Base-by-base conservation (phyloP, 2,797 vertebrate genomes). In the Crax fasciolata region DNA sequence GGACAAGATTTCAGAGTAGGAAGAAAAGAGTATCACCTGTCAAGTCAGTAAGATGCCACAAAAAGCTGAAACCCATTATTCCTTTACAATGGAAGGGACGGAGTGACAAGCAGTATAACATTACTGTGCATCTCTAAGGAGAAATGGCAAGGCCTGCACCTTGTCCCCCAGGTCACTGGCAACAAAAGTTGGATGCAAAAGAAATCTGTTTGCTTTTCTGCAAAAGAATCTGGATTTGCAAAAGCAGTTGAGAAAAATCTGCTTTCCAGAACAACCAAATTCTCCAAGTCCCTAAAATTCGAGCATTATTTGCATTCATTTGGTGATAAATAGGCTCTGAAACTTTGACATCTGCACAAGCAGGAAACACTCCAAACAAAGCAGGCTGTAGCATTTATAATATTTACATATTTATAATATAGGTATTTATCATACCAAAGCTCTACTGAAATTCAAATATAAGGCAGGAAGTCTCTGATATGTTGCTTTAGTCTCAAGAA, bases 261-360 rank as follows among this genome's bases (percentile, higher is more conserved):
- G 11, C 52, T 84, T 92, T 93, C 59, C 89, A 82, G 52, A 52
- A 55, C 65, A 65, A 74, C 71, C 63, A 94, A 75, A 51, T 46
- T 61, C 62, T 88, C 38, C 8, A 75, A 75, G 48, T 62, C 48
- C 70, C 66, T 70, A 44, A 35, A 70, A 92, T 80, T 77, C 38
- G 87, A 73, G 57, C 10, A 71, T 63, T 91, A 71, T 90, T 92
- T 92, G 54, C 52, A 71, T 85, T 92, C 41, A 87, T 82, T 76
- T 82, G 18, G 15, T 57, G 67, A 87, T 38, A 85, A 89, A 70
- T 7, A 89, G 52, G 32, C 57, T 30, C 55, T 89, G 41, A 86
- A 90, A 84, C 35, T 55, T 63, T 58, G 84, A 79, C 67, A 90
- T 94, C 81, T 87, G 75, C 57, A 76, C 48, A 87, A 87, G 63